Evolutionary conservation across 2,797 vertebrate species (phyloP).

Genomic region (Chelidonichthys spinosus): DNA sequence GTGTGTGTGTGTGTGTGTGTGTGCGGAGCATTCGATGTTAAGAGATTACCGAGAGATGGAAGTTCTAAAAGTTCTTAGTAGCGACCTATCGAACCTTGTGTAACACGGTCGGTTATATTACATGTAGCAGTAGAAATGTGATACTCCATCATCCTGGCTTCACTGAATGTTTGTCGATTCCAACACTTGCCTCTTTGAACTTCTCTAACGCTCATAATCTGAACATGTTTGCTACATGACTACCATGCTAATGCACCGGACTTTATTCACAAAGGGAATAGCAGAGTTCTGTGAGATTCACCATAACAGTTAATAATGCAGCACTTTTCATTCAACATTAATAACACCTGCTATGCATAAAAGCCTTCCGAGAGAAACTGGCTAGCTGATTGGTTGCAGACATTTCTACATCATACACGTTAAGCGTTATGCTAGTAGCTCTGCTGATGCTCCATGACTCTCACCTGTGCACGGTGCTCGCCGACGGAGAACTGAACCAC

Average conservation of each 20-base stretch:
- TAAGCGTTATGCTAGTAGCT: background rate
- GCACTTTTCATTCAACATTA: slow-evolving; percentile 37
- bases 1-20: slow-evolving; percentile 2
- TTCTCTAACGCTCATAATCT: slow-evolving; percentile 19
- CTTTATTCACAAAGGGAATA: slow-evolving; percentile 36
- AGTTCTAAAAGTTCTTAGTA: background rate
- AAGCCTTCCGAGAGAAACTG: slow-evolving; percentile 15
- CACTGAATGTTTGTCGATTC: slow-evolving; percentile 24
- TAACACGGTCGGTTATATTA: background rate
- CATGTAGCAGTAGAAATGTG: background rate
- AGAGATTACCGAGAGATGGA: background rate
- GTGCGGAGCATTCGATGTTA: background rate
- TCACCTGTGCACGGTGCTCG: slow-evolving; percentile 97
- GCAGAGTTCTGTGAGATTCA: slow-evolving; percentile 28
- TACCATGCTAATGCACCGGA: slow-evolving; percentile 25
- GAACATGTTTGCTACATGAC: slow-evolving; percentile 42
- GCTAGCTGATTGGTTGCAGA: too few relatives aligned
- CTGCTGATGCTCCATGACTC: slow-evolving; percentile 3
- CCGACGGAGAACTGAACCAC: slow-evolving; percentile 97
- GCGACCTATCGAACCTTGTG: background rate
- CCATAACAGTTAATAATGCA: slow-evolving; percentile 35
- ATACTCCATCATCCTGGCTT: background rate
- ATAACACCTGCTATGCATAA: slow-evolving; percentile 15
- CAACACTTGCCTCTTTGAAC: slow-evolving; percentile 26
- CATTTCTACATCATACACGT: too few relatives aligned